phyloP scores from a whole-genome alignment of 1,140 invertebrate genomes.

The Aphaenogaster rudis region DNA sequence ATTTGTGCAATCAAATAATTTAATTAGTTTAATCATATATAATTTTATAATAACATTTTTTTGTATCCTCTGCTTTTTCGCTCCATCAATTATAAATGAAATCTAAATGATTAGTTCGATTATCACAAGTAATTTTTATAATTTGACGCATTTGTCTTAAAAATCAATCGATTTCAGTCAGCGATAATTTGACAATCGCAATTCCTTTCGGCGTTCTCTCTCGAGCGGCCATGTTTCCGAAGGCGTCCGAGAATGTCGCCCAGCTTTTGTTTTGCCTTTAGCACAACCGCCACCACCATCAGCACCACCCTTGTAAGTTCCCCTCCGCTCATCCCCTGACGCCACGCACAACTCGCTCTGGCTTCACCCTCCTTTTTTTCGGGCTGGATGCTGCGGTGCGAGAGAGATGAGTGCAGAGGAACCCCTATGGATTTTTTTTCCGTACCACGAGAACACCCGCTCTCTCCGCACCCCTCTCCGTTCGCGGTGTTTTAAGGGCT shows the following conservation, averaged over 20 bases:
- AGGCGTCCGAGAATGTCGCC: constrained; percentile 73
- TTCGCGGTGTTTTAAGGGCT: constrained; percentile 75
- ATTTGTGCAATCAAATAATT: not conserved
- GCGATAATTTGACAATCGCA: constrained; percentile 28
- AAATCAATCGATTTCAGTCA: constrained; percentile 8
- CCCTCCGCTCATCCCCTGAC: constrained; percentile 58
- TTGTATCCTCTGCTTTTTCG: not conserved
- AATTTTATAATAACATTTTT: not conserved
- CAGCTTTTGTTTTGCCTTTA: constrained; percentile 83
- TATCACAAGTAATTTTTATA: not conserved
- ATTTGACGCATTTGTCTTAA: not conserved
- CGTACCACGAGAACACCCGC: constrained; percentile 74
- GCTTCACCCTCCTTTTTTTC: constrained; percentile 55
- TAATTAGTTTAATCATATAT: too few species aligned
- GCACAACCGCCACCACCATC: constrained; percentile 78
- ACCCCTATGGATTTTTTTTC: constrained; percentile 86
- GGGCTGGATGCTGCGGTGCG: constrained; percentile 42
- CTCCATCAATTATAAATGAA: not conserved
- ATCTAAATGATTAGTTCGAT: not conserved
- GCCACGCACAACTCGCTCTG: constrained; percentile 66
- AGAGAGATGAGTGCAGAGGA: constrained; percentile 62
- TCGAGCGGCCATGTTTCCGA: constrained; percentile 70
- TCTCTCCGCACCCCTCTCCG: constrained; percentile 62
- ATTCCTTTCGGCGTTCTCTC: not conserved
- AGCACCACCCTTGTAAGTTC: constrained; percentile 69